phyloP scores from a whole-genome alignment of 2,797 vertebrate species.

The Glossophaga mutica region DNA sequence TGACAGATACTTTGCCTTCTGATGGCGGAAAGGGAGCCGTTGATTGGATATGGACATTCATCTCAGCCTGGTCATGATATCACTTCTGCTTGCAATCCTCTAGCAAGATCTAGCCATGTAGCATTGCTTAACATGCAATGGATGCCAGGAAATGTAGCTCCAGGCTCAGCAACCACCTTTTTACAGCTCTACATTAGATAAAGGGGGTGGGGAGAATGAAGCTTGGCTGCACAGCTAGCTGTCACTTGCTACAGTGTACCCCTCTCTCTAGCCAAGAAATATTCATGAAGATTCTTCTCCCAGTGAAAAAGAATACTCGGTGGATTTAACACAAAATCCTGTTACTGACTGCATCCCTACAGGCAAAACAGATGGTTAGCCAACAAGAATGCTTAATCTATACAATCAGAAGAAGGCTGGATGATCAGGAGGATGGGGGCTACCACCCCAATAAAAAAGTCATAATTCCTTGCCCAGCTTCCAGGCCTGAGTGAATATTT shows the following conservation, averaged over 20 bases:
- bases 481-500: neutral
- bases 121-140: neutral
- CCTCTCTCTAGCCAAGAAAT: neutral
- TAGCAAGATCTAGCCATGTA: neutral
- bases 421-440: neutral
- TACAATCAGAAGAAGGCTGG: neutral
- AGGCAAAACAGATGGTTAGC: neutral
- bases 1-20: neutral
- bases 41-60: no score
- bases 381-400: neutral
- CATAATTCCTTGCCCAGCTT: neutral
- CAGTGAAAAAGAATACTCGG: neutral
- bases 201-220: neutral
- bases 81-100: neutral
- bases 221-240: neutral
- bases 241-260: neutral
- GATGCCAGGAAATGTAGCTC: neutral
- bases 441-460: neutral
- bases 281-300: neutral
- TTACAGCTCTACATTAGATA: rapidly evolving
- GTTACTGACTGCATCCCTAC: neutral
- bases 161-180: neutral
- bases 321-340: neutral
- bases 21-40: neutral
- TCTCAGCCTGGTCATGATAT: neutral